A percentile compares a stretch with the other conserved stretches of the same genome.
phyloP scores from a whole-genome alignment of 2,888 invertebrate genomes.

The Boloria selene region DNA sequence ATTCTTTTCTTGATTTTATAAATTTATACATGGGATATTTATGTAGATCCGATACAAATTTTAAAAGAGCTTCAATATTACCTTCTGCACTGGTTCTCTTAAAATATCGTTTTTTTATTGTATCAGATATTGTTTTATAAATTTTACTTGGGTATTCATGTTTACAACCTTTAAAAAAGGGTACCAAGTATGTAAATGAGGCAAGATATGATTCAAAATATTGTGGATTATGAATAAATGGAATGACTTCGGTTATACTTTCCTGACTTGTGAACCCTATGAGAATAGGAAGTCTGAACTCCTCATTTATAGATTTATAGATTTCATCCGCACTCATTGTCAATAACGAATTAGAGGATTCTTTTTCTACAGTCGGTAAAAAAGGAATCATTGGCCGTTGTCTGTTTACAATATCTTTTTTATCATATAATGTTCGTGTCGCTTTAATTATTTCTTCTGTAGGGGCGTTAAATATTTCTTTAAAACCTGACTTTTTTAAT shows the following conservation, averaged over 20 bases:
- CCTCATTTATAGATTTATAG: slow-evolving; percentile 38
- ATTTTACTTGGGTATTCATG: slow-evolving; percentile 54
- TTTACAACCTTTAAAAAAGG: slow-evolving; percentile 63
- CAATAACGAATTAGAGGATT: slow-evolving; percentile 55
- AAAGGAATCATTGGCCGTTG: slow-evolving; percentile 71
- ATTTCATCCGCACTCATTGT: slow-evolving; percentile 48
- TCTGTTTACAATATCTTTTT: slow-evolving; percentile 57
- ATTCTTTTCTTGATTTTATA: slow-evolving; percentile 53
- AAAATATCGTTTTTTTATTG: slow-evolving; percentile 66
- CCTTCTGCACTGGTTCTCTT: slow-evolving; percentile 53
- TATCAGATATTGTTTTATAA: slow-evolving; percentile 55
- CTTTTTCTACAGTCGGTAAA: slow-evolving; percentile 58
- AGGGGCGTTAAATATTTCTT: slow-evolving; percentile 49
- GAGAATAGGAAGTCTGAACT: slow-evolving; percentile 60
- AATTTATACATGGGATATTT: slow-evolving; percentile 73
- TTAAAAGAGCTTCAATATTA: slow-evolving; percentile 58
- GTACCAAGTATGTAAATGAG: slow-evolving; percentile 68
- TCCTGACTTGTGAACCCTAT: slow-evolving; percentile 79
- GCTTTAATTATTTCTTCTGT: slow-evolving; percentile 56
- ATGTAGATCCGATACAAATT: slow-evolving; percentile 70
- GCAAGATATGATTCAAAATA: slow-evolving; percentile 58
- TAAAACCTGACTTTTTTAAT: slow-evolving; percentile 49
- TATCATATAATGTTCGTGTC: slow-evolving; percentile 61
- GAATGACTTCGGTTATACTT: slow-evolving; percentile 71
- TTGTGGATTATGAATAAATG: slow-evolving; percentile 63